Evolutionary conservation across 2,113 vertebrate genomes (phyloP).

Genomic region (Bubalus kerabau): DNA sequence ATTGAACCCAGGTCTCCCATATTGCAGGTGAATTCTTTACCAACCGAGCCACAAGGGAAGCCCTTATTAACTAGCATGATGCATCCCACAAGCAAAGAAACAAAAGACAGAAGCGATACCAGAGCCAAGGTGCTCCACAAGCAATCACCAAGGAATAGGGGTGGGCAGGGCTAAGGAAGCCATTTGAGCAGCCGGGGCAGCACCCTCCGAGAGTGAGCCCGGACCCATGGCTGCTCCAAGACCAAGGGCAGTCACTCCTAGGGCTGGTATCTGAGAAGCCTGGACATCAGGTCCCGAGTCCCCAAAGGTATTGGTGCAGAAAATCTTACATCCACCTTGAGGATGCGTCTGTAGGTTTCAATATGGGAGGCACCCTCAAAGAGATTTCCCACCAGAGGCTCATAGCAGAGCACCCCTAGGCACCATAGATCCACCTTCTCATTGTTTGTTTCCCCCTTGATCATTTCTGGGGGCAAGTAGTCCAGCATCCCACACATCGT

Average conservation of each 20-base stretch:
- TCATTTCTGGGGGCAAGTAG: constrained; percentile 91
- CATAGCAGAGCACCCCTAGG: constrained; percentile 89
- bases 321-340: constrained; percentile 73
- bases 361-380: constrained; percentile 84
- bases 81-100: not conserved
- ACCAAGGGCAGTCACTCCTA: constrained; percentile 82
- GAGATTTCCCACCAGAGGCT: constrained; percentile 86
- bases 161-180: not conserved
- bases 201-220: constrained; percentile 81
- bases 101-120: not conserved
- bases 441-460: constrained; percentile 84
- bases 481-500: constrained; percentile 92
- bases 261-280: constrained; percentile 85
- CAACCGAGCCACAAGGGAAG: not conserved
- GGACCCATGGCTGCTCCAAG: constrained; percentile 86
- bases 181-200: constrained; percentile 74
- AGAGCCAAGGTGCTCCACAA: not conserved
- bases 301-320: constrained; percentile 78
- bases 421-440: constrained; percentile 93
- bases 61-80: constrained; percentile 34
- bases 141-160: not conserved
- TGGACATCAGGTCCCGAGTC: constrained; percentile 83
- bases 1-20: not conserved
- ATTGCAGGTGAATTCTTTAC: not conserved
- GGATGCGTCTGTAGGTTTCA: constrained; percentile 83